Conservation (phyloP, 2,888 invertebrate species). For the Polydrusus cervinus region DNA sequence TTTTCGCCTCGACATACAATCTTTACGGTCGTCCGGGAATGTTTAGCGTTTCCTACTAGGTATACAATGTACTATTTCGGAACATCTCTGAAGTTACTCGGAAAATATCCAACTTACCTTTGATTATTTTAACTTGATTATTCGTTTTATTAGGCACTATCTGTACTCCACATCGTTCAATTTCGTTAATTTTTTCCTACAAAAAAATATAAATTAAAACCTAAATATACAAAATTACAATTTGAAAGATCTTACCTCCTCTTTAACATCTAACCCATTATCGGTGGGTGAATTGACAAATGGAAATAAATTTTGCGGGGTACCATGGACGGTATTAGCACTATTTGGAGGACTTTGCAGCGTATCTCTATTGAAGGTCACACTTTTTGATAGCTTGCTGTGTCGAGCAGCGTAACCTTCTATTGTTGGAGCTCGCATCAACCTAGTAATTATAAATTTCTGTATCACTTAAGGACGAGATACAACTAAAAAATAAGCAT, state of each 20-base stretch:
- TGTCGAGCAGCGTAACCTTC: conserved; percentile 93
- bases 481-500: too few species aligned
- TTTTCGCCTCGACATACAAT: too few species aligned
- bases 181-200: conserved; percentile 74
- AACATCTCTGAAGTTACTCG: too few species aligned
- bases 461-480: too few species aligned
- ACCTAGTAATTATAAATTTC: conserved; percentile 62
- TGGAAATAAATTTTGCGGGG: conserved; percentile 63
- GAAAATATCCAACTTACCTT: conserved; percentile 70
- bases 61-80: too few species aligned
- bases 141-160: conserved; percentile 76
- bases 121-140: conserved; percentile 75
- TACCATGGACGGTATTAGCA: conserved; percentile 59
- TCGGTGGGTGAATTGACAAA: conserved; percentile 68
- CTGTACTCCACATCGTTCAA: conserved; percentile 75
- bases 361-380: conserved; percentile 90
- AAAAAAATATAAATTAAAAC: conserved; percentile 19
- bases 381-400: conserved; percentile 90
- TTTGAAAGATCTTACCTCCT: conserved; percentile 57
- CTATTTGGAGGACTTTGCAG: conserved; percentile 84
- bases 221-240: neutral
- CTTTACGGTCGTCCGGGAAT: too few species aligned
- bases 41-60: too few species aligned
- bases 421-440: conserved; percentile 87
- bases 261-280: conserved; percentile 57